Base-by-base conservation (phyloP, 2,797 vertebrate species). In the Poeciliopsis presidionis region DNA sequence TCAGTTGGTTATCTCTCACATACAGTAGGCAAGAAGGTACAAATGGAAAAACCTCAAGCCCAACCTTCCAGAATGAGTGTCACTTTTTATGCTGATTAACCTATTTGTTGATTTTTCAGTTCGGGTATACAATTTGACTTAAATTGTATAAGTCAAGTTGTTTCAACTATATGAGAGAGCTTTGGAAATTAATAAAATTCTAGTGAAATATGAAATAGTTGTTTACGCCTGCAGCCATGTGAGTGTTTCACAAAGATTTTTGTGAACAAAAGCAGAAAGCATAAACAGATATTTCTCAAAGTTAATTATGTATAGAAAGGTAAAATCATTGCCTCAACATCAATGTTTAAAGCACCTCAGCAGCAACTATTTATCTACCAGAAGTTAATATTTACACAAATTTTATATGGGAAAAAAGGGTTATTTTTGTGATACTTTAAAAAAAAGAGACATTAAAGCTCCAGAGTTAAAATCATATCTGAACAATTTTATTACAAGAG, bases 1-100 rank as follows among this genome's bases (percentile, higher is more conserved):
- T 72, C 36, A 81, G 30, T 36, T 59, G 51, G 61, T 82, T 51
- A 9, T 30, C 20, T 77, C n/a, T n/a, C 43, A 79, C 5, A 28
- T 30, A 28, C 3, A 76, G 16, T 3, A 22, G 5, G 69, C 14
- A 51, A 16, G n/a, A 25, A 65, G 55, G 7, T n/a, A 73, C 20
- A 41, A 73, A 30, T 22, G 2, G 28, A 76, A 61, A 74, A 46
- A 67, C 51, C 25, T 70, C 14, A 55, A 49, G 70, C 25, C 6
- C 30, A 28, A 43, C 39, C 25, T 45, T 13, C 39, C 65, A 43
- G 4, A 69, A 69, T 20, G 13, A 7, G 36, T 47, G 13, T 43
- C 16, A 51, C 22, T 65, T 41, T 73, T 49, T 20, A 49, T 5
- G 57, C 2, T 36, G 8, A 33, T 36, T 72, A 12, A 47, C 47